Base-by-base conservation (phyloP, 2,113 vertebrate species). In the Pheucticus melanocephalus region DNA sequence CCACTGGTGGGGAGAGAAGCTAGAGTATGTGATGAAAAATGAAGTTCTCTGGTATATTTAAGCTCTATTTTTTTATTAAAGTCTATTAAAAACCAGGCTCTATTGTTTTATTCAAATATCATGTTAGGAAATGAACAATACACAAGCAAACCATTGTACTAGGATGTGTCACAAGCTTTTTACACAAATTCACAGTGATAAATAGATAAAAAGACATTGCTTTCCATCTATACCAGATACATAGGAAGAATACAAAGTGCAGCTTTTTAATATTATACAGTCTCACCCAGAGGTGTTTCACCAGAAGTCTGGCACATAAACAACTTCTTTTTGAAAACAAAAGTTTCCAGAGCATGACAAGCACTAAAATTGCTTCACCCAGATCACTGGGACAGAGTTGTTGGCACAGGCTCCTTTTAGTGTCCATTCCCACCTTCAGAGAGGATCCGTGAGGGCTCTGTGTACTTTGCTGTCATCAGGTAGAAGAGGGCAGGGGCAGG, bases 401-500 rank as follows among this genome's bases (percentile, higher is more conserved):
- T 50, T 84, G 81, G 93, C 90, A 85, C 54, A 42, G 70, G n/a
- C 68, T 94, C 68, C 39, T 66, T 39, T 98, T 66, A 99, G 87
- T 99, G 99, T 88, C 99, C 99, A 24, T 98, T 99, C 56, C 99
- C 99, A 18, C 99, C 98, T 93, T 99, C 99, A 0, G 99, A 98
- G 84, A 99, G 98, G 94, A 99, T 99, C 76, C 99, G 98, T 5
- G 99, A 99, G 4, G 99, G 99, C 90, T 99, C 99, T 0, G 99
- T 99, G 97, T 99, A 99, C 96, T 98, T 99, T 6, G 99, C 99
- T 7, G 99, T 99, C 82, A 99, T 96, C 23, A 99, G 89, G 97
- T 99, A 99, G 92, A 99, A 99, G 20, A 99, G 98, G 35, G 99
- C 98, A 25, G 99, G 99, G 8, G 99, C 98, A 1, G 99, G 99